phyloP scores from a whole-genome alignment of 2,113 vertebrate species.

The Oceanodroma tethys region DNA sequence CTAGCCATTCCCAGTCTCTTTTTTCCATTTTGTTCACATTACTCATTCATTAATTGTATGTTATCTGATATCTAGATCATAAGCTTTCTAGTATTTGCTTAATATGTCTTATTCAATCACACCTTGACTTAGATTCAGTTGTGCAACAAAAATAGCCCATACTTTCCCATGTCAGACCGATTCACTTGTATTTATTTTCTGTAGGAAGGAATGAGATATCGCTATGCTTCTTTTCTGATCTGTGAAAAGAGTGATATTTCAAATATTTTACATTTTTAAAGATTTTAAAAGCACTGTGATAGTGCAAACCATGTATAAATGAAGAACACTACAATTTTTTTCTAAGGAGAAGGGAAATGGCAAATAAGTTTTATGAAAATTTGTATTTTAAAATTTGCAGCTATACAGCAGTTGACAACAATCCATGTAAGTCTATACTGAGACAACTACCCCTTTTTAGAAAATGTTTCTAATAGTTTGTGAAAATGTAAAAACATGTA shows the following conservation, averaged over 20 bases:
- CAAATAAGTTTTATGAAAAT: neutral
- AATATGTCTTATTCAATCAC: neutral
- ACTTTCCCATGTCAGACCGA: neutral
- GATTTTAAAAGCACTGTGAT: neutral
- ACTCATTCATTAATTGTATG: neutral
- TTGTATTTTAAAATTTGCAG: neutral
- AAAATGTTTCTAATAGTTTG: neutral
- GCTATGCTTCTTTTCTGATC: neutral
- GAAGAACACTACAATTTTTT: neutral
- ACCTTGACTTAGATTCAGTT: neutral
- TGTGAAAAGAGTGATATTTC: neutral
- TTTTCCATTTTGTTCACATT: neutral
- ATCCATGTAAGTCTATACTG: neutral
- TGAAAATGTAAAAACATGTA: neutral
- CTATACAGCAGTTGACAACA: neutral
- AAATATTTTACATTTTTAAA: neutral
- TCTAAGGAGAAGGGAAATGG: neutral
- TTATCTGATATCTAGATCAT: neutral
- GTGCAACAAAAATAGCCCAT: neutral
- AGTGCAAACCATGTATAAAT: neutral
- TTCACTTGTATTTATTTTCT: neutral
- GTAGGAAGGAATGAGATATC: neutral
- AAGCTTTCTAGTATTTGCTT: neutral
- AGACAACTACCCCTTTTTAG: neutral
- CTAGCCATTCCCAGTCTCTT: neutral